Base-by-base conservation (phyloP, 1,140 invertebrate genomes). In the Dendroctonus ponderosae region DNA sequence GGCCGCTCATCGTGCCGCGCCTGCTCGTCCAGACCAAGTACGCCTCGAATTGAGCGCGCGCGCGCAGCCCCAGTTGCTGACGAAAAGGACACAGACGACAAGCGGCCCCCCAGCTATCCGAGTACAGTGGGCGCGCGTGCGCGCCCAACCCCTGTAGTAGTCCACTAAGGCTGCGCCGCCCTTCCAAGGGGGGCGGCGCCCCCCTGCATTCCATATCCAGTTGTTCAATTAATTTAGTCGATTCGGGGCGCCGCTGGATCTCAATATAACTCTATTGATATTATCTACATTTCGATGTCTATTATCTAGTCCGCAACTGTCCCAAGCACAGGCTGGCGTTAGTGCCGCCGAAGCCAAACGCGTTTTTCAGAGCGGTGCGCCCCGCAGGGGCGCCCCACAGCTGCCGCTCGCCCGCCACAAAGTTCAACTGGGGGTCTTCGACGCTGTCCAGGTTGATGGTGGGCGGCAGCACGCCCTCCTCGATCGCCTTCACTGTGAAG, bases 261-360 rank as follows among this genome's bases (percentile, higher is more conserved):
- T 26, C 26, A 26, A 26, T 26, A 26, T 26, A 26, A 26, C 26
- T 26, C 26, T 26, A 26, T 26, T 26, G 26, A 26, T 26, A 26
- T 26, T 26, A 26, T 1, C 26, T 26, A 26, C 26, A 26, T 26
- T 26, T 26, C 1, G 1, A 1, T 26, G 3, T 26, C 26, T 26
- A 26, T 26, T 26, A n/a, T n/a, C n/a, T 26, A 3, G 1, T 26
- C 26, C 26, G 26, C 26, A 14, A 52, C 15, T 52, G n/a, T 7
- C 79, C 80, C 62, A 93, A 85, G 81, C 93, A 95, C 8, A 99
- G 79, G 70, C 89, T 89, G 41, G 94, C 94, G 85, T 99, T 99
- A 14, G 96, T 98, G 41, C 97, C 97, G 60, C 97, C 97, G 87
- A 99, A 99, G 5, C 97, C 97, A 86, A 99, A 99, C 9, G 96